Evolutionary conservation across 2,797 vertebrate genomes (phyloP), one percentile per base, ranked within the genome.

Genomic region (Parauchenoglanis punctatus): DNA sequence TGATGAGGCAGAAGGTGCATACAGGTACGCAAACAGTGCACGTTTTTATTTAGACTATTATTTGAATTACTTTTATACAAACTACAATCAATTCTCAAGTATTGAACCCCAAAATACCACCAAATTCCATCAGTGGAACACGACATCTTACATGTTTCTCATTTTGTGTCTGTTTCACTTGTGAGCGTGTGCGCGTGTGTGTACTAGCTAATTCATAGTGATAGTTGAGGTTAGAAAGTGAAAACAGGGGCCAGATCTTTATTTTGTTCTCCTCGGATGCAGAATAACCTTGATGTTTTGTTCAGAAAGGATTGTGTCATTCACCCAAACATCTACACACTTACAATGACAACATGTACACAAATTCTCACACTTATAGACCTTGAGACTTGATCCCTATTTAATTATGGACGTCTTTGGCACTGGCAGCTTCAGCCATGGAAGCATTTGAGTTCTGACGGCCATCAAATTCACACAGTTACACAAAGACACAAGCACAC

Each of bases 191-290:
- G 28, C 56, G 20, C 31, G 52, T 31, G 28, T 65, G n/a, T 15
- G 28, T 58, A 31, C 40, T 59, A 75, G 68, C 49, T 93, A 91
- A 94, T 93, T 92, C 89, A 92, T 61, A 73, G 86, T 92, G 94
- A 94, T 92, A 92, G 91, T 85, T 91, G 93, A 93, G 93, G 93
- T 94, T 91, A 93, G 81, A 46, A 73, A 56, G 25, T 84, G 77
- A 49, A 84, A 56, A 63, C 54, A 59, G 12, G 20, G 28, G 28
- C 2, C 76, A 61, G 54, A 46, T 40, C 63, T 84, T 23, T 35
- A 61, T 17, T 77, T 56, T 35, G 31, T 52, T 84, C 70, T 56
- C 59, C 18, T 18, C 17, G 87, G 82, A 84, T 89, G 86, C 84
- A 88, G 86, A 88, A 92, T 77, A 65, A 85, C 72, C 65, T 49